phyloP scores from a whole-genome alignment of 2,797 vertebrate genomes.

The Gadopsis marmoratus region DNA sequence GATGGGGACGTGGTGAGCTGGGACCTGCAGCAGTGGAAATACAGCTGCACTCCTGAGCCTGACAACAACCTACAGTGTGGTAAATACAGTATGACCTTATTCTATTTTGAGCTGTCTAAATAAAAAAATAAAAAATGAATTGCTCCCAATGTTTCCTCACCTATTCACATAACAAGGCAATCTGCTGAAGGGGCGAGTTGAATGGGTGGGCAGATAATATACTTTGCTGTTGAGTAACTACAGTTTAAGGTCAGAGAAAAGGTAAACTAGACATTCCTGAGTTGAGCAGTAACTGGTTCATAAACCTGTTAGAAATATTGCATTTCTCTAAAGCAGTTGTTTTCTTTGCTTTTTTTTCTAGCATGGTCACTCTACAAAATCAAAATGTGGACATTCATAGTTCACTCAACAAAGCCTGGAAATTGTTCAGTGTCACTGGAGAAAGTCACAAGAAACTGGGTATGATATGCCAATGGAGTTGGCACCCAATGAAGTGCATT shows the following conservation, averaged over 20 bases:
- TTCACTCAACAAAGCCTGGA: background rate
- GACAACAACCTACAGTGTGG: conserved; percentile 76
- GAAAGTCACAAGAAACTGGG: conserved; percentile 74
- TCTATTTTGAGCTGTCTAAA: background rate
- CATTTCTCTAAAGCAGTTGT: background rate
- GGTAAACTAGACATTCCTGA: conserved; percentile 1
- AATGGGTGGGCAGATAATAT: background rate
- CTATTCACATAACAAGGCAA: background rate
- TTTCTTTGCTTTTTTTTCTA: conserved; percentile 54
- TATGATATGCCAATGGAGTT: conserved; percentile 52
- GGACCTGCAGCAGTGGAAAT: conserved; percentile 77
- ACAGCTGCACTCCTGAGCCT: conserved; percentile 29
- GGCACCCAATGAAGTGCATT: background rate
- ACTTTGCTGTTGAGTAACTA: conserved; percentile 8
- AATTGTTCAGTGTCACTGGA: conserved; percentile 39
- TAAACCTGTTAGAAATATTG: background rate
- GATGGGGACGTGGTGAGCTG: conserved; percentile 85
- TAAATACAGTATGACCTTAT: conserved; percentile 57
- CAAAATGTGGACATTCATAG: conserved; percentile 58
- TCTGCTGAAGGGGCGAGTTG: background rate
- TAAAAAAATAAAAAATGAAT: background rate
- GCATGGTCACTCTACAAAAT: conserved; percentile 80
- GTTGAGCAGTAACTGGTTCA: background rate
- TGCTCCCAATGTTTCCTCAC: background rate
- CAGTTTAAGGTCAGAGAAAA: conserved; percentile 28